Base-by-base conservation (phyloP, 1,140 invertebrate genomes). In the Caenorhabditis briggsae region DNA sequence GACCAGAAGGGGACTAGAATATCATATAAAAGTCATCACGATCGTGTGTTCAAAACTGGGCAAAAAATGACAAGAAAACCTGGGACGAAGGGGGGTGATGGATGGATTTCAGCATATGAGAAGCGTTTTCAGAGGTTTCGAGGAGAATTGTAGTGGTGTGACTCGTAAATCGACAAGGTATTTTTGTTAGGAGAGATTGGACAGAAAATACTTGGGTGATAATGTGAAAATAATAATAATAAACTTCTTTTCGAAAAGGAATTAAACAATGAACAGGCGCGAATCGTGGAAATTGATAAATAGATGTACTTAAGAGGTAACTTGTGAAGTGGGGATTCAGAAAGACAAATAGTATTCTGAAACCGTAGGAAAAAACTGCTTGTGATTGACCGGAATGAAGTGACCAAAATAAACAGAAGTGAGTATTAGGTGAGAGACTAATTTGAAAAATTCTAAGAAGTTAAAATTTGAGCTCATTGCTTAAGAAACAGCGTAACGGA, bases 151-250 rank as follows among this genome's bases (percentile, higher is more conserved):
- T 12, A 43, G 64, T 78, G 43, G 43, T 78, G 70, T 78, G 70
- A 78, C 70, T 78, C 70, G 70, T 78, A 78, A 78, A 50, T 78
- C 46, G 70, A 78, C 70, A 78, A 78, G 70, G 70, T 50, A 50
- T 50, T 78, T 53, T 70, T 53, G n/a, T 53, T 53, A 2, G 11
- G 50, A n/a, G 56, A 48, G 43, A 74, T 25, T 74, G 20, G 65
- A 74, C 2, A 74, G 33, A 50, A 78, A 53, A 78, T n/a, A 50
- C n/a, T 43, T 14, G n/a, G 23, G 23, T 43, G 23, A 70, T 18
- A 33, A 33, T 33, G 33, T 33, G 3, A 33, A 33, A 33, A n/a
- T n/a, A n/a, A n/a, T n/a, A 33, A 33, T 33, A 33, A 2, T 2
- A 2, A 33, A 33, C 33, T 33, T 33, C 3, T 33, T 33, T 33